Base-by-base conservation (phyloP, 2,888 invertebrate species). In the Agrotis puta region DNA sequence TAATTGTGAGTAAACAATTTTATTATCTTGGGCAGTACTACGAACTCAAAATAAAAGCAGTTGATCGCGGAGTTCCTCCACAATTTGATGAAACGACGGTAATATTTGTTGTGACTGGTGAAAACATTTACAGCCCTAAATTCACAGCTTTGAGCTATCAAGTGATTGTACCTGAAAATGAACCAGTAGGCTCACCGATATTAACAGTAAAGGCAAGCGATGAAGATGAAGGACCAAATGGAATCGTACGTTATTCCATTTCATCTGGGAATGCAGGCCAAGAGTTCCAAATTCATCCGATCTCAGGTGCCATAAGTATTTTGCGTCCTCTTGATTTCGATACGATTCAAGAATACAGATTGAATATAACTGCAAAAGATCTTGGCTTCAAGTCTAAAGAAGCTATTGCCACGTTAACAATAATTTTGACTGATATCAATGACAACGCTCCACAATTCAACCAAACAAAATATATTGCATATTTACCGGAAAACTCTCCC, bases 371-470 rank as follows among this genome's bases (percentile, higher is more conserved):
- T 0, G 99, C 98, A 0, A 97, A 97, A 77, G 99, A 99, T 94
- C 94, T 98, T 63, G 99, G 98, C 3, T 98, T 98, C 89, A 97
- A 98, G 82, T 97, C 98, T 0, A 97, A 97, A 84, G 97, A 97
- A 87, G 97, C 98, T 0, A 97, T 98, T 7, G 98, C 98, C 0
- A 98, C 98, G 85, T 94, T 99, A 11, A 98, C 98, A 0, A 98
- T 99, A 0, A 98, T 98, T 65, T 96, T 99, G 2, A 98, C 98
- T 0, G 99, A 99, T 90, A 98, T 99, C 50, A 99, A 99, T 89
- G 99, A 99, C 88, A 99, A 99, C 91, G 97, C 98, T 14, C 99
- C 99, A 0, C 95, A 96, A 18, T 99, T 99, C 89, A 98, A 98
- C 91, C 97, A 98, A 89, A 96, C 97, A 0, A 93, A 96, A 64